These are phyloP conservation scores for Epinephelus lanceolatus DNA, from an alignment of 2,113 vertebrate genomes.

Conservation along the genomic window DNA sequence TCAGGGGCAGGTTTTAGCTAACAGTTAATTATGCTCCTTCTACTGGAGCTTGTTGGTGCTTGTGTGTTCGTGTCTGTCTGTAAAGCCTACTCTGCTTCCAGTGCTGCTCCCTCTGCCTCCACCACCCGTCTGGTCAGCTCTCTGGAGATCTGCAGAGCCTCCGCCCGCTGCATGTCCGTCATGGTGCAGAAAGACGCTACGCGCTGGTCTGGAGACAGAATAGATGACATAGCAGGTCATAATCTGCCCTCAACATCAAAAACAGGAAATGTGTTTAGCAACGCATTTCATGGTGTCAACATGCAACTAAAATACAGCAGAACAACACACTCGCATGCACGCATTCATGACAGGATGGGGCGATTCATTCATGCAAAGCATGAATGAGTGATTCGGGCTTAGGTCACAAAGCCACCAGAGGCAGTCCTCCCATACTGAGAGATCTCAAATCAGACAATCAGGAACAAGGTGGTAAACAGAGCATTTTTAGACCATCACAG, in stretches of 20 bases:
- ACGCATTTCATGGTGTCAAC: constrained; percentile 4
- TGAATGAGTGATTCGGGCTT: constrained; percentile 53
- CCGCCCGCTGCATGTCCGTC: constrained; percentile 90
- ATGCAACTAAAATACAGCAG: constrained; percentile 37
- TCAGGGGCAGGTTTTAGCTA: background rate
- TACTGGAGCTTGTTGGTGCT: background rate
- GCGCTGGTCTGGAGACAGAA: constrained; percentile 90
- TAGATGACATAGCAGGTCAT: constrained; percentile 34
- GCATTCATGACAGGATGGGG: constrained; percentile 41
- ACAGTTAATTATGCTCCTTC: constrained; percentile 24
- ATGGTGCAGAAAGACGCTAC: constrained; percentile 94
- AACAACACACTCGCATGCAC: constrained; percentile 34
- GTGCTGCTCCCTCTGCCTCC: constrained; percentile 87
- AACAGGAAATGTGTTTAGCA: constrained; percentile 21
- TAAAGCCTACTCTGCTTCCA: constrained; percentile 82
- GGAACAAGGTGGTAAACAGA: constrained; percentile 58
- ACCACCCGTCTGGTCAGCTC: constrained; percentile 89
- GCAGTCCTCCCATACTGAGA: constrained; percentile 8
- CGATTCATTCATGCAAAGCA: constrained; percentile 53
- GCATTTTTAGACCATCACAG: constrained; percentile 45
- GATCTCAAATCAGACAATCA: constrained; percentile 39
- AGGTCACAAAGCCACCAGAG: constrained; percentile 18
- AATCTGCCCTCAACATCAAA: constrained; percentile 20
- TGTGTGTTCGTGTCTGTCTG: constrained; percentile 22
- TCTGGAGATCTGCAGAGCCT: constrained; percentile 88